Evolutionary conservation across 2,888 invertebrate genomes (phyloP).

Genomic region (Brenthis daphne): DNA sequence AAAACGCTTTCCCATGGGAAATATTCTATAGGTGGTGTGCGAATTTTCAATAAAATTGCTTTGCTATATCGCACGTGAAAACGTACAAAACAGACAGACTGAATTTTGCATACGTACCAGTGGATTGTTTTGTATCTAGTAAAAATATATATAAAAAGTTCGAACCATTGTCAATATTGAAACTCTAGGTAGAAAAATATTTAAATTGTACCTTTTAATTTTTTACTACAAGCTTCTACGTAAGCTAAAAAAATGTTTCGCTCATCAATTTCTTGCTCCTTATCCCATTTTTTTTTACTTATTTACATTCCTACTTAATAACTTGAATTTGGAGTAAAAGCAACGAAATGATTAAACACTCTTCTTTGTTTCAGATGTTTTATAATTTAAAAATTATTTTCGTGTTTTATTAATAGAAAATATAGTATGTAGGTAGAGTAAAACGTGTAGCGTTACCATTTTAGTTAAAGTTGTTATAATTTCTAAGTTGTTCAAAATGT

Average conservation of each 20-base stretch:
- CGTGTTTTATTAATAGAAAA: slow-evolving; percentile 14
- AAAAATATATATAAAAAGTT: slow-evolving; percentile 2
- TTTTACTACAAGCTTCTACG: slow-evolving; percentile 21
- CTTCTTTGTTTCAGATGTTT: slow-evolving; percentile 33
- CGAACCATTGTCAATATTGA: slow-evolving; percentile 11
- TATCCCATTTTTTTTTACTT: slow-evolving; percentile 26
- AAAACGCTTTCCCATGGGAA: not conserved
- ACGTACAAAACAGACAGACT: slow-evolving; percentile 1
- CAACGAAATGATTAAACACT: slow-evolving; percentile 31
- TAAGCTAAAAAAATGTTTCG: slow-evolving; percentile 23
- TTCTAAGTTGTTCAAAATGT: too few relatives aligned
- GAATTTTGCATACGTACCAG: not conserved
- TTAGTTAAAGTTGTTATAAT: too few relatives aligned
- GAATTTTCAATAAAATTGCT: slow-evolving; percentile 8
- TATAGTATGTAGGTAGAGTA: too few relatives aligned
- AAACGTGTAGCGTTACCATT: too few relatives aligned
- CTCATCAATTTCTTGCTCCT: slow-evolving; percentile 23
- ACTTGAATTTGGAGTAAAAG: slow-evolving; percentile 30
- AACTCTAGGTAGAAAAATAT: slow-evolving; percentile 1
- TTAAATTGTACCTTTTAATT: slow-evolving; percentile 13
- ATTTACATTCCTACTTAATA: slow-evolving; percentile 24
- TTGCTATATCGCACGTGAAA: not conserved
- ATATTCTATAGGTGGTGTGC: not conserved
- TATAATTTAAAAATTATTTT: slow-evolving; percentile 37
- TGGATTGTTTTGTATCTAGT: too few relatives aligned